Conservation (phyloP, 1,140 invertebrate genomes). For the Drosophila subpulchrella region DNA sequence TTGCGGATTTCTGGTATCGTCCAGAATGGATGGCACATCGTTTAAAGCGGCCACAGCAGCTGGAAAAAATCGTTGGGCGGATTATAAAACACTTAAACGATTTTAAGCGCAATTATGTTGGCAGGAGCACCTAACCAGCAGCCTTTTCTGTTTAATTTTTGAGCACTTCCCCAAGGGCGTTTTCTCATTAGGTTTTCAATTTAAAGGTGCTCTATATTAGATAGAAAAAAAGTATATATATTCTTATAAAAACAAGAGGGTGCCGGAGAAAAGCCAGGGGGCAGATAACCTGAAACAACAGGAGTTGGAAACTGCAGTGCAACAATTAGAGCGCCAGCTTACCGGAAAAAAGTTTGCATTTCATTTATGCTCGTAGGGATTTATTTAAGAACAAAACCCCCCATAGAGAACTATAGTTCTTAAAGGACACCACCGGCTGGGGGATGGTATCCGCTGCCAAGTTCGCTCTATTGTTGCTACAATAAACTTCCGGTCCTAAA, state of each 20-base stretch:
- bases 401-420: constrained; percentile 28
- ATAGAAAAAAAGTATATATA: neutral
- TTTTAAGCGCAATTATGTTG: constrained; percentile 82
- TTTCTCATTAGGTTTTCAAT: constrained; percentile 73
- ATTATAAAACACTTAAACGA: constrained; percentile 83
- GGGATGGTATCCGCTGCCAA: constrained; percentile 48
- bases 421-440: constrained; percentile 14
- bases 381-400: constrained; percentile 62
- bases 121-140: constrained; percentile 65
- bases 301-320: constrained; percentile 38
- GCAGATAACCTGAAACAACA: constrained; percentile 63
- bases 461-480: constrained; percentile 63
- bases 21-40: constrained; percentile 43
- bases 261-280: constrained; percentile 18
- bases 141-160: constrained; percentile 61
- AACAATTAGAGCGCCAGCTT: constrained; percentile 80
- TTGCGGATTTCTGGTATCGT: constrained; percentile 11
- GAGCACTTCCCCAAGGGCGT: constrained; percentile 33
- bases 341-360: constrained; percentile 82
- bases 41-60: constrained; percentile 65
- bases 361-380: constrained; percentile 77
- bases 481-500: constrained; percentile 80
- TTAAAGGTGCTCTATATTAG: constrained; percentile 50
- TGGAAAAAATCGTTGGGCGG: constrained; percentile 44
- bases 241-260: constrained; percentile 6